A percentile compares a stretch with the other conserved stretches of the same genome.
phyloP scores from a whole-genome alignment of 2,797 vertebrate genomes.

The Malacoctenus gilli region DNA sequence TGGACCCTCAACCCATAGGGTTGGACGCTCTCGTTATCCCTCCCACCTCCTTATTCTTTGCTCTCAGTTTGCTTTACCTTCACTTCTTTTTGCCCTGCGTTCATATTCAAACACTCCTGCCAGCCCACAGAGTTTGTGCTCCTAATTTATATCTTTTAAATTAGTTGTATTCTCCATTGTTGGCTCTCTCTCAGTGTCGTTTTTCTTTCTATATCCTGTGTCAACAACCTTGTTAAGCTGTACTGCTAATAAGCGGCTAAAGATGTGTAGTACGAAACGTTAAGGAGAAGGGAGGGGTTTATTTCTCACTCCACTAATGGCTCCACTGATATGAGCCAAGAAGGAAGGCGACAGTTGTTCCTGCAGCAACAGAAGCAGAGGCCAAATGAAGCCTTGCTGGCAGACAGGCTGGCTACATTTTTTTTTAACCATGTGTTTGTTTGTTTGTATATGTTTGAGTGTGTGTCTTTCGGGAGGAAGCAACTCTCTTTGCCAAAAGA shows the following conservation, averaged over 20 bases:
- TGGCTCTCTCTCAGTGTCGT: too few species aligned
- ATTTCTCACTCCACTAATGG: conserved; percentile 63
- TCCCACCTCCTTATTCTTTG: conserved; percentile 45
- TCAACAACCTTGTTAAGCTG: not conserved
- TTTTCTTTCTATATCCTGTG: conserved; percentile 15
- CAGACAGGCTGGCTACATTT: conserved; percentile 49
- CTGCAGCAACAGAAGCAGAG: conserved; percentile 36
- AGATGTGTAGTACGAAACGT: conserved; percentile 25
- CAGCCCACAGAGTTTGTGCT: not conserved
- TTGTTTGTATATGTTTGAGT: conserved; percentile 15
- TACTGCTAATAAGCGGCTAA: conserved; percentile 11
- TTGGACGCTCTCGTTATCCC: conserved; percentile 24
- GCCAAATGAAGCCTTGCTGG: conserved; percentile 66
- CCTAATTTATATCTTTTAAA: not conserved
- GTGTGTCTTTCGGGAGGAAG: conserved; percentile 7
- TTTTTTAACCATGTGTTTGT: conserved; percentile 33
- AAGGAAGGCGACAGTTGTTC: conserved; percentile 77
- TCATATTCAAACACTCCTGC: not conserved
- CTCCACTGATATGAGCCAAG: conserved; percentile 67
- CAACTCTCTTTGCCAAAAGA: too few species aligned
- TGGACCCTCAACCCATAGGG: conserved; percentile 30
- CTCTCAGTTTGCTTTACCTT: conserved; percentile 20
- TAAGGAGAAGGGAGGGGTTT: conserved; percentile 15
- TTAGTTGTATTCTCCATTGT: too few species aligned
- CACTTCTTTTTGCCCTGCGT: conserved; percentile 12